Evolutionary conservation across 2,888 invertebrate species (phyloP).

Genomic region (Aspidiotus destructor): DNA sequence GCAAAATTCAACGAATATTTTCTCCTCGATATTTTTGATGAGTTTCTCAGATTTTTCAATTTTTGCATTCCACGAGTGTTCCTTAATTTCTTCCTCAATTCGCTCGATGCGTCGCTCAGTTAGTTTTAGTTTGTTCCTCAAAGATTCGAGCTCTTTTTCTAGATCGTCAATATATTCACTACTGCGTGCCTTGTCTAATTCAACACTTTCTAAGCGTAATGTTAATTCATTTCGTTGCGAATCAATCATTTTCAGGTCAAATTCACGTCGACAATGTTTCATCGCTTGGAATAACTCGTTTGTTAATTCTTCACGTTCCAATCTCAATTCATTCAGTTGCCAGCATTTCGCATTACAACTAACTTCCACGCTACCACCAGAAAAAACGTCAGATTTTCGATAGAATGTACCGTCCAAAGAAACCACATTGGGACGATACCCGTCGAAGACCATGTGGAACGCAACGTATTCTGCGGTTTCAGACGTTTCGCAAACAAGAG

Average conservation of each 20-base stretch:
- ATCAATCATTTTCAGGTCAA: constrained; percentile 92
- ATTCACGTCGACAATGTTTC: constrained; percentile 94
- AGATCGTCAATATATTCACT: constrained; percentile 48
- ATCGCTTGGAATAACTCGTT: constrained; percentile 89
- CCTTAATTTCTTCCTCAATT: constrained; percentile 49
- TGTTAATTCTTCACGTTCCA: constrained; percentile 65
- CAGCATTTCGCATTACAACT: constrained; percentile 95
- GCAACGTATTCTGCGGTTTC: constrained; percentile 96
- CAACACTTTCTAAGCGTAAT: constrained; percentile 83
- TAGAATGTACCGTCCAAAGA: constrained; percentile 98
- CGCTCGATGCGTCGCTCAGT: constrained; percentile 61
- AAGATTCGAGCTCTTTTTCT: constrained; percentile 55
- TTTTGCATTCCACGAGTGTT: constrained; percentile 58
- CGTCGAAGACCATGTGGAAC: constrained; percentile 67
- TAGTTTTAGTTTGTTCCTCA: constrained; percentile 57
- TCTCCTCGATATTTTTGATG: constrained; percentile 95
- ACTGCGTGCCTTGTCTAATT: constrained; percentile 65
- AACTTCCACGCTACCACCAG: constrained; percentile 90
- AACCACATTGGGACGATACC: constrained; percentile 74
- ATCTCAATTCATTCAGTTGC: constrained; percentile 89
- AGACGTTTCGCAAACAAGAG: constrained; percentile 95
- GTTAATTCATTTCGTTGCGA: constrained; percentile 92
- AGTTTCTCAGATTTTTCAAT: constrained; percentile 87
- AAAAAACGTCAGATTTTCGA: constrained; percentile 97
- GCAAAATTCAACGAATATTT: constrained; percentile 90